These are phyloP conservation scores for Clistopyga incitator DNA, from an alignment of 2,888 invertebrate genomes.

Conservation along the genomic window DNA sequence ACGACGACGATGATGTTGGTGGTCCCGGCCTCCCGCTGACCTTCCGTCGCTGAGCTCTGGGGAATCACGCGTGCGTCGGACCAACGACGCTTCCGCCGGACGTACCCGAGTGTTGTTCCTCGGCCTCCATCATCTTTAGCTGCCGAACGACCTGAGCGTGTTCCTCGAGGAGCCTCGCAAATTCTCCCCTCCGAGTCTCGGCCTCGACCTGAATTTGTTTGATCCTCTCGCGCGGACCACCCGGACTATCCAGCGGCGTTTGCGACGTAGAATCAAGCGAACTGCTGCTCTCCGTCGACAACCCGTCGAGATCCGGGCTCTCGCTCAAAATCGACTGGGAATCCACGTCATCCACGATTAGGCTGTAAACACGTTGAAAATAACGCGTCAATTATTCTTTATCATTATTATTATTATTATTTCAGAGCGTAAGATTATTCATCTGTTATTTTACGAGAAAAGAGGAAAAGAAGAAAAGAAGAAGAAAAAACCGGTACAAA, in stretches of 20 bases:
- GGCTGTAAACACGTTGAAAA: slow-evolving; percentile 66
- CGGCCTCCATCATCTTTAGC: slow-evolving; percentile 83
- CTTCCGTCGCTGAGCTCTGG: slow-evolving; percentile 19
- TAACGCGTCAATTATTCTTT: too few relatives aligned
- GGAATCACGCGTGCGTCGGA: slow-evolving; percentile 78
- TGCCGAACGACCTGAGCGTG: slow-evolving; percentile 84
- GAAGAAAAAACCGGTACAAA: too few relatives aligned
- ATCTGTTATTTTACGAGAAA: neutral
- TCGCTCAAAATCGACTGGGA: slow-evolving; percentile 76
- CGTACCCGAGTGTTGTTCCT: slow-evolving; percentile 75
- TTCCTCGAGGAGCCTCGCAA: slow-evolving; percentile 83
- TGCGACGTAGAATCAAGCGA: slow-evolving; percentile 75
- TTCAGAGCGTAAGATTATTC: neutral
- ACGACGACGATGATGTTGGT: slow-evolving; percentile 17
- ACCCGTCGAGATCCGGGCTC: slow-evolving; percentile 73
- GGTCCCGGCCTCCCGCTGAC: slow-evolving; percentile 50
- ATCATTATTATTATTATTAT: too few relatives aligned
- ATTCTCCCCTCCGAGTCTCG: slow-evolving; percentile 83
- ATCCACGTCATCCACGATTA: slow-evolving; percentile 80
- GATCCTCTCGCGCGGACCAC: slow-evolving; percentile 78
- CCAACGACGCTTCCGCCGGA: slow-evolving; percentile 72
- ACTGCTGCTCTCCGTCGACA: slow-evolving; percentile 76
- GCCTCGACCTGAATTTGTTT: slow-evolving; percentile 83
- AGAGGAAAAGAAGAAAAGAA: neutral
- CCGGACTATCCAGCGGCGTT: slow-evolving; percentile 78